Percentiles rank a stretch among this genome's conserved stretches.
Evolutionary conservation across 2,113 vertebrate genomes (phyloP).

Genomic region (Gasterosteus aculeatus): DNA sequence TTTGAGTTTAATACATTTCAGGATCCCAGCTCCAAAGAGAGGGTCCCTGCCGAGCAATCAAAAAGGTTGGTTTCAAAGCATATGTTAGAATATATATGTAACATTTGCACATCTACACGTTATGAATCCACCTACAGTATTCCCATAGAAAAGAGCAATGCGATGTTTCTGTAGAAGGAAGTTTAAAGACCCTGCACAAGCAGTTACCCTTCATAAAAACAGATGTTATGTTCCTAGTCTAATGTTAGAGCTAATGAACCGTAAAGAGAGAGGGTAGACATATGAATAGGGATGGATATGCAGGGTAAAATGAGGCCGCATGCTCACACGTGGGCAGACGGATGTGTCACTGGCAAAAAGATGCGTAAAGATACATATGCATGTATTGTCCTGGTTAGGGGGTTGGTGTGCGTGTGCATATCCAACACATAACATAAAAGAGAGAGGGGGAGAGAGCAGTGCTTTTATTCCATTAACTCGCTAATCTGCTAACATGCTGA

Average conservation of each 20-base stretch:
- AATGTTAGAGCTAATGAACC: constrained; percentile 66
- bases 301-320: constrained; percentile 34
- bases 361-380: constrained; percentile 7
- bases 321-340: constrained; percentile 12
- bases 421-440: not conserved
- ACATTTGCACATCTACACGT: not conserved
- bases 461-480: constrained; percentile 23
- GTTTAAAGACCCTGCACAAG: not conserved
- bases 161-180: constrained; percentile 10
- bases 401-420: not conserved
- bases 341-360: constrained; percentile 26
- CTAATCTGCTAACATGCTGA: constrained; percentile 32
- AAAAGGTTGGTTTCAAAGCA: not conserved
- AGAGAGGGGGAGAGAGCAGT: not conserved
- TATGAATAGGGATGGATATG: constrained; percentile 18
- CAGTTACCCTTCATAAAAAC: constrained; percentile 42
- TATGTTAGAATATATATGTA: not conserved
- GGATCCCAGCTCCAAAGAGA: not conserved
- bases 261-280: constrained; percentile 25
- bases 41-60: not conserved
- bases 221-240: constrained; percentile 38
- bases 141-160: not conserved
- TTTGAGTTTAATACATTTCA: constrained; percentile 8
- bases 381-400: not conserved
- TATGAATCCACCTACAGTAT: not conserved